Evolutionary conservation across 2,113 vertebrate genomes (phyloP).

Genomic region (Alaudala cheleensis): DNA sequence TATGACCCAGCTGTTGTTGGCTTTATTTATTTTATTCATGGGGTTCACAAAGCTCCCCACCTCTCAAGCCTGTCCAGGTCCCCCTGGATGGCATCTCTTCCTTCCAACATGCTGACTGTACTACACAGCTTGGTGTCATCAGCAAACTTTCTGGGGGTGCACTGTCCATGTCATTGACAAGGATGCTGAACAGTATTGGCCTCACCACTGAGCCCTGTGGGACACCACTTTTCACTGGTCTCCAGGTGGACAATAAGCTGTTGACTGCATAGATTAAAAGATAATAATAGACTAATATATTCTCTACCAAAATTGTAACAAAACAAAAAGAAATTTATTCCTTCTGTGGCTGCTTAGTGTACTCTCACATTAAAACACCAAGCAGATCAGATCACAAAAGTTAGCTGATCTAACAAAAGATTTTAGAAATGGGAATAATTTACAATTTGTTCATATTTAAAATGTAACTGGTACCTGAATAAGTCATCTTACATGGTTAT

Average conservation of each 20-base stretch:
- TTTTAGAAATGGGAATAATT: not conserved
- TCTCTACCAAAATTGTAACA: not conserved
- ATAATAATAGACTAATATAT: not conserved
- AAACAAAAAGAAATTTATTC: not conserved
- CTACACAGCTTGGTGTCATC: not conserved
- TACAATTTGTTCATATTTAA: not conserved
- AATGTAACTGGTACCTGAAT: not conserved
- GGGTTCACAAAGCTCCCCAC: not conserved
- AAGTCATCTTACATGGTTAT: not conserved
- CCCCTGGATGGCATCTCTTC: not conserved
- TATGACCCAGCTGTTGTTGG: not conserved
- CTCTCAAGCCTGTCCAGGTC: not conserved
- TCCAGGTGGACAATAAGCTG: not conserved
- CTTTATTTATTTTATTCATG: not conserved
- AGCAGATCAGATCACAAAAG: not conserved
- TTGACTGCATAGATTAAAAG: not conserved
- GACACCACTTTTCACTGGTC: not conserved
- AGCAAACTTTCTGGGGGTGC: not conserved
- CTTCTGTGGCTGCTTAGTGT: not conserved
- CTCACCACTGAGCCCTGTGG: rapidly evolving
- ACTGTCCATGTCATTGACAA: not conserved
- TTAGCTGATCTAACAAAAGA: not conserved
- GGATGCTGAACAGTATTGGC: not conserved
- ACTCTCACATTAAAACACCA: not conserved
- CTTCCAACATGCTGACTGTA: not conserved